These are phyloP conservation scores for Brachyptera putata DNA, from an alignment of 2,888 invertebrate species.

Conservation along the genomic window DNA sequence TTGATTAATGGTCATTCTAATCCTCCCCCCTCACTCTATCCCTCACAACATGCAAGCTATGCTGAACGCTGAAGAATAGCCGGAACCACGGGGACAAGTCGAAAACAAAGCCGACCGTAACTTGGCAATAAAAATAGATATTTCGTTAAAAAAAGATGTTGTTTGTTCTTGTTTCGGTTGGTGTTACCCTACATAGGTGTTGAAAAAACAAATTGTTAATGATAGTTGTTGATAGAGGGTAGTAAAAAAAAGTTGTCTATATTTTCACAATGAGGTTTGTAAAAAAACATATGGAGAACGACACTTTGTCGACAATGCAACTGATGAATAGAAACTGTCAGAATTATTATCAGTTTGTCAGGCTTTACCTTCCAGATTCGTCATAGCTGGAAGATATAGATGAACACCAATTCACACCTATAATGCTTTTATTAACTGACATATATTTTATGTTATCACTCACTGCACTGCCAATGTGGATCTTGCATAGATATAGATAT, in stretches of 20 bases:
- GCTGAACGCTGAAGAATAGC: slow-evolving; percentile 12
- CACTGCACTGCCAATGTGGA: no score
- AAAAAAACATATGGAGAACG: slow-evolving; percentile 25
- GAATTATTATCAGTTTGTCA: no score
- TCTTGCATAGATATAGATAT: no score
- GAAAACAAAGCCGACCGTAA: slow-evolving; percentile 23
- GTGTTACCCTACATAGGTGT: slow-evolving; percentile 21
- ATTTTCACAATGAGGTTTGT: background rate
- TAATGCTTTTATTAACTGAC: no score
- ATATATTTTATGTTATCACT: no score
- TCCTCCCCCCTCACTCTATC: no score
- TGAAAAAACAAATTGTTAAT: slow-evolving; percentile 27
- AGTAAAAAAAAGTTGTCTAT: slow-evolving; percentile 8
- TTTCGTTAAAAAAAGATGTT: no score
- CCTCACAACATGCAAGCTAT: background rate
- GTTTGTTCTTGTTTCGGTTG: no score
- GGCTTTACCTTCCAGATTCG: background rate
- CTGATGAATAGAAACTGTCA: no score
- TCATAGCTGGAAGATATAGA: no score
- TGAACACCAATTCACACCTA: no score
- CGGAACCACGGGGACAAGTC: slow-evolving; percentile 19
- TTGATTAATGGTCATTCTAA: slow-evolving; percentile 28
- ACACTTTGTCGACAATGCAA: background rate
- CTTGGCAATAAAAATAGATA: slow-evolving; percentile 2
- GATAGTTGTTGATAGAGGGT: slow-evolving; percentile 13